Conservation (phyloP, 1,140 invertebrate genomes). For the Plodia interpunctella region DNA sequence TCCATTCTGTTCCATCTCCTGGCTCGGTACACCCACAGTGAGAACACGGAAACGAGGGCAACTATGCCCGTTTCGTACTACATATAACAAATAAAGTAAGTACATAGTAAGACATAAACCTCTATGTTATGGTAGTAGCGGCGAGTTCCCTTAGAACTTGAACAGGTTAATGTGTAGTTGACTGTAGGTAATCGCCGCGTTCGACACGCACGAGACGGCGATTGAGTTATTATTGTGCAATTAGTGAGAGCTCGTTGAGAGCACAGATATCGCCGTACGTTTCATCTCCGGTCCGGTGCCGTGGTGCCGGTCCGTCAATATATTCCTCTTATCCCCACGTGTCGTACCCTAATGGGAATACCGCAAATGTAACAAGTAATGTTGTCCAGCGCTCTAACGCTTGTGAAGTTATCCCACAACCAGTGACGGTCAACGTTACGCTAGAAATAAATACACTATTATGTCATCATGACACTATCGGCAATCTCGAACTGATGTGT, state of each 20-base stretch:
- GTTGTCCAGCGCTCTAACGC: too few relatives aligned
- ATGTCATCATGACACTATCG: too few relatives aligned
- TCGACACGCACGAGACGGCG: constrained; percentile 32
- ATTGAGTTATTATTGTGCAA: constrained; percentile 68
- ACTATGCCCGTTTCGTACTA: not conserved
- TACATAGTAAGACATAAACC: too few relatives aligned
- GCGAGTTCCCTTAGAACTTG: constrained; percentile 2
- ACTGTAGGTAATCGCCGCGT: constrained; percentile 26
- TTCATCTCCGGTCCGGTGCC: constrained; percentile 12
- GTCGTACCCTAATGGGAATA: too few relatives aligned
- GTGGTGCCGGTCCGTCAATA: not conserved
- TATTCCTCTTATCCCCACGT: too few relatives aligned
- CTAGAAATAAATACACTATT: too few relatives aligned
- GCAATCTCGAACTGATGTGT: too few relatives aligned
- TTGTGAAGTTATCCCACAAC: too few relatives aligned
- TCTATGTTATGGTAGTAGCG: constrained; percentile 1
- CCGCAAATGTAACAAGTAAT: too few relatives aligned
- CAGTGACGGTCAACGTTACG: too few relatives aligned
- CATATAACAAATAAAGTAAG: too few relatives aligned
- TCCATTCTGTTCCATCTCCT: not conserved
- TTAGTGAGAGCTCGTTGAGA: constrained; percentile 45
- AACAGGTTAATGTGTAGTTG: too few relatives aligned
- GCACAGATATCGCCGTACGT: constrained; percentile 22
- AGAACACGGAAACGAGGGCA: not conserved
- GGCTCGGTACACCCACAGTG: not conserved